Evolutionary conservation across 2,113 vertebrate genomes (phyloP).

Genomic region (Campylomormyrus tamandua): DNA sequence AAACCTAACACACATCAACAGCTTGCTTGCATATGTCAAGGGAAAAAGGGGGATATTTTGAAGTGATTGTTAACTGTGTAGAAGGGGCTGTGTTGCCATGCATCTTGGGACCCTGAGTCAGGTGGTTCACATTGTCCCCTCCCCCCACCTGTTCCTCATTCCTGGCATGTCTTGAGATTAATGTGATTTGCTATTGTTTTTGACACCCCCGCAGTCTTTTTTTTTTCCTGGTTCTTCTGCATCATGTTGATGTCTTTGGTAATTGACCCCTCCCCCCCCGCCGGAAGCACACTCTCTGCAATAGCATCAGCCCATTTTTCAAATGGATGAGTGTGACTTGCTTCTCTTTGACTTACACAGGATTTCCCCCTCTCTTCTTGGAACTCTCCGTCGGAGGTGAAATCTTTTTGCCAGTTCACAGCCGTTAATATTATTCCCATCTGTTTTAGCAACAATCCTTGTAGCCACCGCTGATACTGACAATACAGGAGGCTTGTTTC

Average conservation of each 20-base stretch:
- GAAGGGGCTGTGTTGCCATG: not conserved
- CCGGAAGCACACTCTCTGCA: not conserved
- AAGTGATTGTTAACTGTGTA: not conserved
- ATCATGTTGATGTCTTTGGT: not conserved
- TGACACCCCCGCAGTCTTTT: not conserved
- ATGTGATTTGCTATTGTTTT: not conserved
- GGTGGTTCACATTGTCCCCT: not conserved
- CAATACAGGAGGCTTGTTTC: not conserved
- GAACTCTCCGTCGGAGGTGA: not conserved
- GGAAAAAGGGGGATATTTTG: not conserved
- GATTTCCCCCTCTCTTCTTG: not conserved
- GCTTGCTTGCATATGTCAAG: constrained; percentile 1
- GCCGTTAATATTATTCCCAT: not conserved
- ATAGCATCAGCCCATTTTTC: not conserved
- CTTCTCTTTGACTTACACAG: not conserved
- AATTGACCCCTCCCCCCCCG: not conserved
- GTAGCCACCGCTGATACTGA: not conserved
- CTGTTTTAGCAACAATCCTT: not conserved
- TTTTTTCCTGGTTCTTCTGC: not conserved
- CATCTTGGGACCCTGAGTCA: not conserved
- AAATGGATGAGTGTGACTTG: not conserved
- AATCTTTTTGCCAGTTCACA: not conserved
- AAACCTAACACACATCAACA: not conserved
- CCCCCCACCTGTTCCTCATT: not conserved
- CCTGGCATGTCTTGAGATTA: not conserved